A percentile compares a stretch with the other conserved stretches of the same genome.
Conservation (phyloP, 2,113 vertebrate species). For the Lepus europaeus region DNA sequence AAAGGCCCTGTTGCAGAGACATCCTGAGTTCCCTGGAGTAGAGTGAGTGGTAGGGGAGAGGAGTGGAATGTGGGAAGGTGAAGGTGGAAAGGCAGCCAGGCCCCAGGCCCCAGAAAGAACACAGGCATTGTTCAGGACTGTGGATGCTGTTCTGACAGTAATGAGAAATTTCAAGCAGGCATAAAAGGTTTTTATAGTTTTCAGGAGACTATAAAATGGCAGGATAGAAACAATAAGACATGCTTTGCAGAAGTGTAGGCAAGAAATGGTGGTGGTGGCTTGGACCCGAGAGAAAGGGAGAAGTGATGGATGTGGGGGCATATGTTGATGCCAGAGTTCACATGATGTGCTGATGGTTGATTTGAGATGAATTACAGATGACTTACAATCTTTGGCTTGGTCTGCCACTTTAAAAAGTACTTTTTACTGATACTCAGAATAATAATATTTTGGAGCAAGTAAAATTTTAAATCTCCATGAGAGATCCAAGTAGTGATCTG, state of each 20-base stretch:
- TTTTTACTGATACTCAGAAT: neutral
- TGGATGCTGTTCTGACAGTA: neutral
- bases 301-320: neutral
- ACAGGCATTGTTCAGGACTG: neutral
- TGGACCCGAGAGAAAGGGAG: neutral
- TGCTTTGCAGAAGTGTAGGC: neutral
- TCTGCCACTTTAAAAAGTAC: neutral
- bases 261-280: neutral
- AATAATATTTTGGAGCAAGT: neutral
- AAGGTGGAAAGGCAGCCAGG: neutral
- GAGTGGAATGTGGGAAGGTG: neutral
- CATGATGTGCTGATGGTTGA: neutral
- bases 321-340: neutral
- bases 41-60: neutral
- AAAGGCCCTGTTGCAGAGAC: neutral
- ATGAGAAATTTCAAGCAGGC: neutral
- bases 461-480: neutral
- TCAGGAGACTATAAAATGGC: neutral
- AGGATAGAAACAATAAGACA: neutral
- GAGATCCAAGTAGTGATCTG: neutral
- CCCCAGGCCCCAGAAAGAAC: neutral
- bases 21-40: neutral
- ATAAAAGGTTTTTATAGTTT: neutral
- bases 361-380: neutral
- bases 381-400: neutral